Base-by-base conservation (phyloP, 1,140 invertebrate genomes). In the Nephila pilipes region DNA sequence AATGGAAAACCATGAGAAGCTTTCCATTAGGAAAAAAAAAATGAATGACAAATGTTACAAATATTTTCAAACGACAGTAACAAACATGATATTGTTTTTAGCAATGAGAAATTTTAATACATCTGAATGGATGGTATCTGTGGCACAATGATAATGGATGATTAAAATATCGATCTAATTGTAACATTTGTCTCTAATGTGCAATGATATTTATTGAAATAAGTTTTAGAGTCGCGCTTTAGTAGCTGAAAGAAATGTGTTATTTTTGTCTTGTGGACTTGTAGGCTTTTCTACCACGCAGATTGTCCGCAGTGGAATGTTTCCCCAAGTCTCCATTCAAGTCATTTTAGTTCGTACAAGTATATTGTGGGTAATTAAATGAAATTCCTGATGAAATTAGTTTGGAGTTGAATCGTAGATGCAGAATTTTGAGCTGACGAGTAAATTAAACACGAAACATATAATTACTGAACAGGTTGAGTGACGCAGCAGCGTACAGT, bases 131-230 rank as follows among this genome's bases (percentile, higher is more conserved):
- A 87, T 87, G 85, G 85, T 87, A 60, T 87, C 14, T 60, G 57
- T 60, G 85, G 85, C 85, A 87, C 57, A 87, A 60, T 87, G 85
- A 58, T 29, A 58, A 58, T 46, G 20, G n/a, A 87, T 87, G 85
- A 22, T 46, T 87, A 60, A 87, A 60, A 58, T 87, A 58, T 58
- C 14, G 20, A 32, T 87, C 85, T 87, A 87, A 87, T 55, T 46
- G 29, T 87, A 87, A 87, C 57, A 60, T 58, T 60, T 36, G 85
- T 58, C 57, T 60, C 85, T 87, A 87, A 87, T 38, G 85, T 87
- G 85, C 46, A 58, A 83, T 83, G 80, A 54, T 54, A 83, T 83
- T 55, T 54, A 83, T 83, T 55, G 38, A 54, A 83, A 83, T 83
- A 83, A 83, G 80, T 83, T 54, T 46, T 18, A 83, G 38, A 55